These are phyloP conservation scores for Rhagoletis zephyria DNA, from an alignment of 1,140 invertebrate genomes.

Conservation along the genomic window DNA sequence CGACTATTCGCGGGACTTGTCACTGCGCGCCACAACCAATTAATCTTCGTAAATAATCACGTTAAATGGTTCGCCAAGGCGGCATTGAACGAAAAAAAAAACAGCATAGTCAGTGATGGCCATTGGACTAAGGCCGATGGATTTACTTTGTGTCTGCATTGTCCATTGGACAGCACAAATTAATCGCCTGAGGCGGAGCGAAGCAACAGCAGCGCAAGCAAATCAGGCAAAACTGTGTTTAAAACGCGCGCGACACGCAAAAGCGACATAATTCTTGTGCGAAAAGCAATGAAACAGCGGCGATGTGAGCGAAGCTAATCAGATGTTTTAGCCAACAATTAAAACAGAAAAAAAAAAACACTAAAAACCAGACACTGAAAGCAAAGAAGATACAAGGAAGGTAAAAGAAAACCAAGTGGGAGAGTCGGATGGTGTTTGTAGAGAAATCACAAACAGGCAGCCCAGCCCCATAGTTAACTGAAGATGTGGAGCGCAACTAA, in stretches of 20 bases:
- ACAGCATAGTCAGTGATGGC: background rate
- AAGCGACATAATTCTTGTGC: constrained; percentile 42
- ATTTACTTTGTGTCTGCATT: constrained; percentile 9
- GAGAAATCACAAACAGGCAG: background rate
- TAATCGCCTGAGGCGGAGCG: constrained; percentile 39
- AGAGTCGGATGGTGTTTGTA: background rate
- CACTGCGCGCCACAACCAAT: constrained; percentile 33
- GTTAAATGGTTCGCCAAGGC: constrained; percentile 46
- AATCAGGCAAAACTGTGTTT: background rate
- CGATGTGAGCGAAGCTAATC: background rate
- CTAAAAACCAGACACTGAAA: background rate
- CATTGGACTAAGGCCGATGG: constrained; percentile 1
- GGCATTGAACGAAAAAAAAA: constrained; percentile 6
- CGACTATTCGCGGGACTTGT: constrained; percentile 23
- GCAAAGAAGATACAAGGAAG: no score
- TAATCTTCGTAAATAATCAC: constrained; percentile 49
- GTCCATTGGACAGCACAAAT: constrained; percentile 13
- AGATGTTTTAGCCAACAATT: constrained; percentile 18
- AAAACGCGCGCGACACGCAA: constrained; percentile 35
- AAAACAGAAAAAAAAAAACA: background rate
- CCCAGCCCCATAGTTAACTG: constrained; percentile 11
- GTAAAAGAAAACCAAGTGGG: background rate
- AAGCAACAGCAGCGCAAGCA: background rate
- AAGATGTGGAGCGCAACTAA: constrained; percentile 11
- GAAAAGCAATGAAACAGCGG: background rate